Evolutionary conservation across 1,140 invertebrate species (phyloP), one percentile per base, ranked within the genome.

Genomic region (Zaprionus davidi): DNA sequence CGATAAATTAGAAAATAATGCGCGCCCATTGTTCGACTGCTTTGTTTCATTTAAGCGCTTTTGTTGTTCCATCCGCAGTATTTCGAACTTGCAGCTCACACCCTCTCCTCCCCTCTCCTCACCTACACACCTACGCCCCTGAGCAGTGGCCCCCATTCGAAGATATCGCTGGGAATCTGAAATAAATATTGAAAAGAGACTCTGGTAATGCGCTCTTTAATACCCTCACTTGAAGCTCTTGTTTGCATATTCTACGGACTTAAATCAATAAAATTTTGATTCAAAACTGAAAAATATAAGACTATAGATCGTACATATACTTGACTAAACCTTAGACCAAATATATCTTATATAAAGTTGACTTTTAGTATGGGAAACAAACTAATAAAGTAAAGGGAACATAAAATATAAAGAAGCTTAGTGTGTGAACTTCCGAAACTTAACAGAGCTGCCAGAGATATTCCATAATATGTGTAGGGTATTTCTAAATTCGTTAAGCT

Each of bases 1-100:
- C 82, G 82, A 90, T 90, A 90, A 90, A 90, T 90, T 90, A 90
- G 86, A 90, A 90, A 90, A 90, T 90, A 87, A 90, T 90, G 82
- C 85, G 87, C 87, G 76, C 74, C 82, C 86, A 90, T 90, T 90
- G 86, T 90, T 78, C 87, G 71, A 34, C 73, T 70, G 82, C 86
- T 90, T 90, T 90, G 86, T 90, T 90, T 90, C 87, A 90, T 90
- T 90, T 90, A 86, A 86, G 82, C 87, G 86, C 86, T 90, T 90
- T 90, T 90, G 82, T 90, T 90, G 72, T 87, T 1, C 38, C 65
- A 58, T 74, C 31, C 63, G 34, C 46, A 71, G 68, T 65, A 59
- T 53, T 76, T 71, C 46, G 63, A 62, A 41, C 72, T 64, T 46
- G 59, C 44, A 58, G 55, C 41, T 24, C 13, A 13, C 13, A 3